These are phyloP conservation scores for Andrena haemorrhoa DNA, from an alignment of 2,888 invertebrate species.

Conservation along the genomic window DNA sequence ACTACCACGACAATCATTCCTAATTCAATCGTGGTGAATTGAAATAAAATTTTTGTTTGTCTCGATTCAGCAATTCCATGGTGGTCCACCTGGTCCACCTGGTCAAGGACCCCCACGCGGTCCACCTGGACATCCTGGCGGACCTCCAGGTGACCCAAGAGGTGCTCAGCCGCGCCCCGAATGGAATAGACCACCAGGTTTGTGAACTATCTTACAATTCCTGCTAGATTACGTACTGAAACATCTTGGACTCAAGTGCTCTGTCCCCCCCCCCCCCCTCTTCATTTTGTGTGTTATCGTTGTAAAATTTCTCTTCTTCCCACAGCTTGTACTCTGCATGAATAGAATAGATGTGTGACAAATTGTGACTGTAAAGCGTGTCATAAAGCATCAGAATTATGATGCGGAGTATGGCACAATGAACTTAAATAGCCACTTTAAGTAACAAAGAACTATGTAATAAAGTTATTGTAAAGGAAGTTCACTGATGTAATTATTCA, in stretches of 20 bases:
- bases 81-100: constrained; percentile 87
- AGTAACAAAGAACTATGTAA: constrained; percentile 35
- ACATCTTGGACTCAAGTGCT: constrained; percentile 68
- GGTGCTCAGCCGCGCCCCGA: constrained; percentile 88
- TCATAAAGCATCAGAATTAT: constrained; percentile 11
- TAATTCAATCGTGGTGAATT: constrained; percentile 42
- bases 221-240: constrained; percentile 54
- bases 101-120: constrained; percentile 85
- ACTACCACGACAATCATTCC: constrained; percentile 13
- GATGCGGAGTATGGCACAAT: constrained; percentile 2
- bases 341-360: constrained; percentile 40
- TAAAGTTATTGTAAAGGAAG: constrained; percentile 34
- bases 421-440: constrained; percentile 34
- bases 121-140: constrained; percentile 86
- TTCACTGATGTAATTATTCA: constrained; percentile 66
- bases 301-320: constrained; percentile 10
- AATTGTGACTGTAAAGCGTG: constrained; percentile 17
- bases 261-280: constrained; percentile 9
- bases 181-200: constrained; percentile 90
- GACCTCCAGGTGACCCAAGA: constrained; percentile 87
- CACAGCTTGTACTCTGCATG: constrained; percentile 61
- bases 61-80: constrained; percentile 85
- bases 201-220: constrained; percentile 35
- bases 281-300: constrained; percentile 24
- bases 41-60: constrained; percentile 48